These are phyloP conservation scores for Spheniscus humboldti DNA, from an alignment of 2,797 vertebrate genomes.

Conservation along the genomic window DNA sequence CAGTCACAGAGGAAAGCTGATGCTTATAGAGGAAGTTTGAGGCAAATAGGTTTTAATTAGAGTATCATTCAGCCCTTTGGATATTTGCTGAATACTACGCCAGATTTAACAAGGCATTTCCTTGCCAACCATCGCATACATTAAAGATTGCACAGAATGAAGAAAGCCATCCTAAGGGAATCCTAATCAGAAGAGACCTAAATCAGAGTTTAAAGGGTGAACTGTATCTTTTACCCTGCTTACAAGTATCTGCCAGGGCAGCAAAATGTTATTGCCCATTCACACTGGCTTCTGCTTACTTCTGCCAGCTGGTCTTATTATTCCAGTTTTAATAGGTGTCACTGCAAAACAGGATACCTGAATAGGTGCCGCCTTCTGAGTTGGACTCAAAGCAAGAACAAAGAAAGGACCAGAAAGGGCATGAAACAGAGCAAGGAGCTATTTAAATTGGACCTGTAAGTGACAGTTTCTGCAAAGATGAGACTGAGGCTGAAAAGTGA, in stretches of 20 bases:
- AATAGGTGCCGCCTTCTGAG: not conserved
- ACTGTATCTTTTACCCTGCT: not conserved
- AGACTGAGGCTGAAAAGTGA: not conserved
- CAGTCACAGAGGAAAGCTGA: not conserved
- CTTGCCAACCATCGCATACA: not conserved
- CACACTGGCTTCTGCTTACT: not conserved
- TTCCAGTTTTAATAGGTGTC: not conserved
- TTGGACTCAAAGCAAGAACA: not conserved
- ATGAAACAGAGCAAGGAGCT: not conserved
- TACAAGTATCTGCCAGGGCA: not conserved
- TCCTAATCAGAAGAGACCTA: not conserved
- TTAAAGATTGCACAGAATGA: not conserved
- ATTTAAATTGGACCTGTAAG: not conserved
- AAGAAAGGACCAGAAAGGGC: not conserved
- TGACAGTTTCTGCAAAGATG: not conserved
- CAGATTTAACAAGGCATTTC: constrained; percentile 15
- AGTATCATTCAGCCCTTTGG: constrained; percentile 8
- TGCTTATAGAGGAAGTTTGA: not conserved
- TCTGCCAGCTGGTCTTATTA: not conserved
- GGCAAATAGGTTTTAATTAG: constrained; percentile 43
- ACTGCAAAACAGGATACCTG: not conserved
- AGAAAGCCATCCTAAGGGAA: not conserved
- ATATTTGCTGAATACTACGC: constrained; percentile 24
- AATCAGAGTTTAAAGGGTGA: not conserved
- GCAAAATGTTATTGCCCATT: not conserved